A percentile compares a stretch with the other conserved stretches of the same genome.
Conservation (phyloP, 2,797 vertebrate species). For the Cuculus canorus region DNA sequence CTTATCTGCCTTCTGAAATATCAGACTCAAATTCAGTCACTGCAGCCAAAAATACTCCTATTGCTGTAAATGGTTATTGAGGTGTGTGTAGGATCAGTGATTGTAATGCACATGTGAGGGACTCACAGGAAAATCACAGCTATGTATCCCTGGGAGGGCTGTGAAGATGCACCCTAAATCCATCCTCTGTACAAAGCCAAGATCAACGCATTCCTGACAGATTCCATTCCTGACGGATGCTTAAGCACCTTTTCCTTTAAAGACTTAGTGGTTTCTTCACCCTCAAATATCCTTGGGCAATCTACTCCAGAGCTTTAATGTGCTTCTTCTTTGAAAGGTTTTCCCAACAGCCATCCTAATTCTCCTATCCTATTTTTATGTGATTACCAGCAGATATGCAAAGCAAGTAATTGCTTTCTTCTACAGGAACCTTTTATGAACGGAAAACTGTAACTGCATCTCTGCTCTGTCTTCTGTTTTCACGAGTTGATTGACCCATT, state of each 20-base stretch:
- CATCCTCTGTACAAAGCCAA: not conserved
- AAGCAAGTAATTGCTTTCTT: not conserved
- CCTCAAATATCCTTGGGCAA: not conserved
- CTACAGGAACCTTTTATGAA: not conserved
- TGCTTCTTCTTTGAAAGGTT: not conserved
- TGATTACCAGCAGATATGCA: not conserved
- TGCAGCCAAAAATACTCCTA: accelerated
- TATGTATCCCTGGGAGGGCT: not conserved
- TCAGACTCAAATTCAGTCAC: not conserved
- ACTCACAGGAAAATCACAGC: not conserved
- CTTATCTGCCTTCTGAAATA: not conserved
- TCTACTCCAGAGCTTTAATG: not conserved
- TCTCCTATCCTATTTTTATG: not conserved
- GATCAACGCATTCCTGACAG: not conserved
- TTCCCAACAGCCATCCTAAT: not conserved
- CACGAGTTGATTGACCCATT: not conserved
- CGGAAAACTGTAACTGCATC: not conserved
- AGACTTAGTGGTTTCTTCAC: not conserved
- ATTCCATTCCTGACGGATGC: not conserved
- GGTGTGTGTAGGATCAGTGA: not conserved
- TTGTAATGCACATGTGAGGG: not conserved
- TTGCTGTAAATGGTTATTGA: not conserved
- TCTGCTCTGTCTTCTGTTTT: accelerated
- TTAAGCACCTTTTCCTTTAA: not conserved
- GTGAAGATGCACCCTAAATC: not conserved